Evolutionary conservation across 2,797 vertebrate species (phyloP), one percentile per base, ranked within the genome.

Genomic region (Hylomyscus alleni): DNA sequence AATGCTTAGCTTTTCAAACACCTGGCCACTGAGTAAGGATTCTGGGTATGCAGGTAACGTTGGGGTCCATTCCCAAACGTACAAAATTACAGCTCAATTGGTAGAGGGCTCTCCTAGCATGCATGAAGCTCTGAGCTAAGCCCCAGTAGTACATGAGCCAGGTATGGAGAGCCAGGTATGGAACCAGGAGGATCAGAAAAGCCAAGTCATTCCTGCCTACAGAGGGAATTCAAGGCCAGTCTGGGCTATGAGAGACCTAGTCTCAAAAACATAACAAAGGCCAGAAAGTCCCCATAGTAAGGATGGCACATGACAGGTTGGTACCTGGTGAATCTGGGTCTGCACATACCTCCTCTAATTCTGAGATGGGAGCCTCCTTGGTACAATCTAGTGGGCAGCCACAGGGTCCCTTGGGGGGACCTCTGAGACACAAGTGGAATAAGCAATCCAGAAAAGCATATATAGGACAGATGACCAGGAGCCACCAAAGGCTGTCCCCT

Each of bases 161-260:
- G 2, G 31, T 50, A n/a, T 3, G n/a, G n/a, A n/a, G n/a, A n/a
- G n/a, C n/a, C n/a, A n/a, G n/a, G n/a, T n/a, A n/a, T n/a, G n/a
- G n/a, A 78, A 60, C 34, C 58, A 90, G 54, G 40, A 90, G 58
- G 75, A 65, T 29, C 44, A 78, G 56, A 77, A 85, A 75, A n/a
- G 13, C 34, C 34, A 62, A 34, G 40, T n/a, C 37, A 17, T n/a
- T 12, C 73, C 44, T 24, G 12, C 72, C 87, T 76, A 76, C 3
- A 89, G 26, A 88, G 40, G 20, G 14, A 52, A 76, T 65, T 78
- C 37, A 62, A 62, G 56, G 40, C 56, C 37, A 89, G 19, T 37
- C 31, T 77, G 40, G 7, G 37, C 44, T 76, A 89, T 37, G 29
- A 40, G 24, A 73, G 85, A 87, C 85, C 24, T 24, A 58, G 52